Evolutionary conservation across 2,888 invertebrate species (phyloP), one percentile per base, ranked within the genome.

Genomic region (Beris chalybata): DNA sequence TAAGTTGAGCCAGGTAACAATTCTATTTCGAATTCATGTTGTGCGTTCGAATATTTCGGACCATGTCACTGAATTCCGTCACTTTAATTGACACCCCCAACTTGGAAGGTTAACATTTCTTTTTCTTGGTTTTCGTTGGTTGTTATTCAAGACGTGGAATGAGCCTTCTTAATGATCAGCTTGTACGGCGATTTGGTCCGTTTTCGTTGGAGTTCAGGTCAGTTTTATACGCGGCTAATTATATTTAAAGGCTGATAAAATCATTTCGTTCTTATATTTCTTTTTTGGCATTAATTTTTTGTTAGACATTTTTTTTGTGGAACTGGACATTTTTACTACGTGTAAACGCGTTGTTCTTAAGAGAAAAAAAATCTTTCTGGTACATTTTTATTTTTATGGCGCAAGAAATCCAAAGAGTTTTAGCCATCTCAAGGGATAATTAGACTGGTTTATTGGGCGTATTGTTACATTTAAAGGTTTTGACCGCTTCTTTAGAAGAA

Each of bases 391-490:
- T 32, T 47, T 59, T 59, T 50, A 48, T 59, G 48, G 48, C 59
- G 29, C 9, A 22, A 48, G 31, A 30, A 50, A 59, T 32, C 50
- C 48, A 48, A 56, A 15, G 52, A 61, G 13, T 50, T 50, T 38
- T 31, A 32, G 38, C 50, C 38, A n/a, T 22, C 50, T 32, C 30
- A 61, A 61, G 38, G 52, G 61, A 61, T 52, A 61, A 61, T 61
- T 61, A 52, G 50, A 61, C 52, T 43, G 15, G 52, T 61, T 61
- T 61, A 61, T 61, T 61, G 61, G 52, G 50, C 52, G 50, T 61
- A 61, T 61, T 52, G 61, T 50, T 61, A 52, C 38, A 43, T 61
- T 61, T 61, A 61, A 52, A 52, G 50, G 61, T 31, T 32, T 52
- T 50, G 12, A 38, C 38, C 12, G 38, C 32, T 52, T 61, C 61